These are phyloP conservation scores for Regulus satrapa DNA, from an alignment of 2,113 vertebrate genomes.

Conservation along the genomic window DNA sequence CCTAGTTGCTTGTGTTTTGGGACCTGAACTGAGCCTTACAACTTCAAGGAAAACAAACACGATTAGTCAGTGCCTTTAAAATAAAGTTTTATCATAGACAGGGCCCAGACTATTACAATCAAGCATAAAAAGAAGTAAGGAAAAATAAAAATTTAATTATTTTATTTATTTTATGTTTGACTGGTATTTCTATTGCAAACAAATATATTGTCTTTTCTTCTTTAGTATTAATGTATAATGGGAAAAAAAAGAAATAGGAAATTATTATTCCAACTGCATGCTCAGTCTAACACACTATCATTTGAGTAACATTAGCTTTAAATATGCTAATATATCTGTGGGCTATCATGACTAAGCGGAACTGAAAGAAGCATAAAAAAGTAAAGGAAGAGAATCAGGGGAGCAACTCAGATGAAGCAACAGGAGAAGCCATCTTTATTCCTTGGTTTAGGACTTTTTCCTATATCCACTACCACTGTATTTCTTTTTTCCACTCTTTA, in stretches of 20 bases:
- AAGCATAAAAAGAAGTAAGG: background rate
- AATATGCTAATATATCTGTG: background rate
- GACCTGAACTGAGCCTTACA: background rate
- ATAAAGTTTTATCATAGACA: background rate
- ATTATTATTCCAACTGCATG: background rate
- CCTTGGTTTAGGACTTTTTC: background rate
- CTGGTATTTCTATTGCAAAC: background rate
- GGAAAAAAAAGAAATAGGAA: background rate
- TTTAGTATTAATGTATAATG: background rate
- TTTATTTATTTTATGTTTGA: background rate
- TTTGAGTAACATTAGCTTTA: background rate
- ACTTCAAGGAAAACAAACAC: background rate
- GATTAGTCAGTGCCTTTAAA: background rate
- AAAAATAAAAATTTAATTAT: background rate
- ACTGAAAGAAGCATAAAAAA: background rate
- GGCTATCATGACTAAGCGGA: background rate
- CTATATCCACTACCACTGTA: background rate
- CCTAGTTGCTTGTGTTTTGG: background rate
- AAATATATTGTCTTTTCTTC: background rate
- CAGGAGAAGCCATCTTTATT: background rate
- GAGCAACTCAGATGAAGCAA: background rate
- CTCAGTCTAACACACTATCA: background rate
- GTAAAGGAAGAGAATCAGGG: background rate
- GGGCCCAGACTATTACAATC: background rate
- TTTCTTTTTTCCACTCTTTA: background rate